Evolutionary conservation across 2,888 invertebrate species (phyloP).

Genomic region (Euphydryas editha): DNA sequence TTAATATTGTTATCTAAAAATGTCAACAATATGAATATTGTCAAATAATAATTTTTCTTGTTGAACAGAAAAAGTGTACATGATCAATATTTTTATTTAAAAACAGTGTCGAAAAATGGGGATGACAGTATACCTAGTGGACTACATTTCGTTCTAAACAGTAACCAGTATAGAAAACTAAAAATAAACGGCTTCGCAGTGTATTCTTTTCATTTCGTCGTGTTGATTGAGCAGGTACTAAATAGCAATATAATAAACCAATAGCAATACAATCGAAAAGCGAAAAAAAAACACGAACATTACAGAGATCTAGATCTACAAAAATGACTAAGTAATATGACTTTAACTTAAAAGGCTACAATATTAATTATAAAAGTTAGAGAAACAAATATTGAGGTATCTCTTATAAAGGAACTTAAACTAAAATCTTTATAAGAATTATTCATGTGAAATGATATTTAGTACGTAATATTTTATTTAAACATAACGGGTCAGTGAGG

Average conservation of each 20-base stretch:
- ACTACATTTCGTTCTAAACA: no score
- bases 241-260: constrained; percentile 52
- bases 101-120: no score
- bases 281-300: constrained; percentile 17
- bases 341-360: constrained; percentile 69
- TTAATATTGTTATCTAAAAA: no score
- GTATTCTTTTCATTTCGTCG: no score
- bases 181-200: no score
- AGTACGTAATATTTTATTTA: not conserved
- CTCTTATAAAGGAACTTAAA: constrained; percentile 65
- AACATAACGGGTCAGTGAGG: constrained; percentile 1
- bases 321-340: constrained; percentile 79
- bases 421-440: constrained; percentile 33
- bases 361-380: constrained; percentile 59
- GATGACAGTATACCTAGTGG: no score
- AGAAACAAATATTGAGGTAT: constrained; percentile 66
- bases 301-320: constrained; percentile 58
- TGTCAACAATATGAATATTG: not conserved
- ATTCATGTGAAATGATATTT: constrained; percentile 6
- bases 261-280: constrained; percentile 40
- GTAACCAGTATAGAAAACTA: no score
- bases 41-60: not conserved
- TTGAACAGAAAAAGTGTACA: no score
- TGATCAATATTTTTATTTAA: no score
- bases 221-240: constrained; percentile 62